Base-by-base conservation (phyloP, 2,113 vertebrate species). In the Colinus virginianus region DNA sequence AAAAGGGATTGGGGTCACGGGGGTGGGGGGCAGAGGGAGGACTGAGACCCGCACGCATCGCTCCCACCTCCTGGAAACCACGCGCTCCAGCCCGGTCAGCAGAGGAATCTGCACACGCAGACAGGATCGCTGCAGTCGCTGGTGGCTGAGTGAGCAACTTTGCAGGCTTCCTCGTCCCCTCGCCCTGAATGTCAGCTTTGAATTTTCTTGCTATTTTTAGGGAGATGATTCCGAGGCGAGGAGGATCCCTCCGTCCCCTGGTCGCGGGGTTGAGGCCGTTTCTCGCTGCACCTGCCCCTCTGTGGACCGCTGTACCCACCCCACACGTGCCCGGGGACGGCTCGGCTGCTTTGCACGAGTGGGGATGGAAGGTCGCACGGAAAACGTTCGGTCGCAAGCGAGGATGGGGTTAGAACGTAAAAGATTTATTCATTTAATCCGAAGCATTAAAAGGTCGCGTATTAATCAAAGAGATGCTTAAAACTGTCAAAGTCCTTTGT, bases 161-260 rank as follows among this genome's bases (percentile, higher is more conserved):
- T 93, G 72, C 91, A 96, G 90, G 36, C 96, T 96, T 87, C 88
- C 94, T 96, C 45, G 75, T 95, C 93, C 88, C 90, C 87, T 93
- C 45, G 68, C 84, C 88, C 88, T 92, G 91, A 96, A 95, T 95
- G 94, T 97, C 96, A 95, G 95, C 92, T 88, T 94, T 93, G 90
- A 96, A 96, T 92, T 94, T 95, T 96, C 93, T 81, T 79, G 93
- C 94, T 97, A 95, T 97, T 97, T 97, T 96, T 96, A 96, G 96
- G 92, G 70, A 58, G 70, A 58, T 4, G 6, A 64, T 79, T 93
- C 18, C 30, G n/a, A 91, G 72, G 78, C 2, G 11, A 91, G 87
- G 87, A 95, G 53, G 55, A 88, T 93, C 79, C 88, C 90, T 91
- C 83, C 74, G 53, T 89, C 90, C 74, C 86, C 3, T 1, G 78